Percentiles rank a stretch among this genome's conserved stretches.
Evolutionary conservation across 2,888 invertebrate species (phyloP).

Genomic region (Morinoia aosen): DNA sequence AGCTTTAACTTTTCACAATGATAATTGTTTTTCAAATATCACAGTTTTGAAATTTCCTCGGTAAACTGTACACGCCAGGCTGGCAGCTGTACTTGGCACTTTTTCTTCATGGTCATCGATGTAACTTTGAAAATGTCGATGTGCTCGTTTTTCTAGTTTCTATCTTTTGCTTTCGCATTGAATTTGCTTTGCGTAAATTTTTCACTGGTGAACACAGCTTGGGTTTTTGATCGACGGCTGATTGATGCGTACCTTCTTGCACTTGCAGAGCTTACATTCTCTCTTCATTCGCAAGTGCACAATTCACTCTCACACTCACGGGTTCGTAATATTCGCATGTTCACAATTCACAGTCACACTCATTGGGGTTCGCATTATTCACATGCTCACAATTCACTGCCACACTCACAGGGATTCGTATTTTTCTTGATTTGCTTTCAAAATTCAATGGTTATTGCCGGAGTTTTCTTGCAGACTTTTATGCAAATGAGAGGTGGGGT

Average conservation of each 20-base stretch:
- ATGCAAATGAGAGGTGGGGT: no score
- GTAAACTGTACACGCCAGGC: neutral
- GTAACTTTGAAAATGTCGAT: neutral
- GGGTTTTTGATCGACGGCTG: neutral
- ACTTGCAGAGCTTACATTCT: neutral
- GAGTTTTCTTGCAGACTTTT: no score
- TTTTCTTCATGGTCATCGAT: neutral
- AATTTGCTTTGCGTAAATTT: neutral
- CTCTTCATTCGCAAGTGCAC: neutral
- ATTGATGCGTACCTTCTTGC: neutral
- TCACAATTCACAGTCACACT: neutral
- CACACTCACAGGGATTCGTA: neutral
- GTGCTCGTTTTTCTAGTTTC: neutral
- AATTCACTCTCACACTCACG: neutral
- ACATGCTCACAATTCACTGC: neutral
- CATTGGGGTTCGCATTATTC: neutral
- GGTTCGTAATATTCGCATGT: neutral
- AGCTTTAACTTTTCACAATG: neutral
- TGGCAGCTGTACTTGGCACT: neutral
- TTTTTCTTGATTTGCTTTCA: neutral
- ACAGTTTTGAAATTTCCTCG: neutral
- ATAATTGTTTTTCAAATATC: neutral
- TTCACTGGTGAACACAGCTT: neutral
- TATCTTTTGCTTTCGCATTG: neutral
- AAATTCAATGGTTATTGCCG: no score